Evolutionary conservation across 2,888 invertebrate species (phyloP).

Genomic region (Megalurothrips usitatus): DNA sequence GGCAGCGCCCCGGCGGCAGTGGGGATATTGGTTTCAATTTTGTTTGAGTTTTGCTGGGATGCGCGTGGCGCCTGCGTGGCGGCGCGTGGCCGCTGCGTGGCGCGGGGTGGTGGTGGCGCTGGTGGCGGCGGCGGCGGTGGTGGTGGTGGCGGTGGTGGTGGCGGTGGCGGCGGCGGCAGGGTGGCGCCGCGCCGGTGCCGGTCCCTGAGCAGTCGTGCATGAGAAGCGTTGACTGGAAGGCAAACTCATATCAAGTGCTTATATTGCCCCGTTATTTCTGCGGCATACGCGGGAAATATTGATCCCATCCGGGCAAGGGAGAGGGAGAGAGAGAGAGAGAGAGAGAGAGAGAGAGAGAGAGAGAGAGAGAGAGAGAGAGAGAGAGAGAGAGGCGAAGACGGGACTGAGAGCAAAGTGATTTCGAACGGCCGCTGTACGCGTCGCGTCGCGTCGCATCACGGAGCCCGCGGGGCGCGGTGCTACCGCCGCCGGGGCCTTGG

Average conservation of each 20-base stretch:
- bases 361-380: neutral
- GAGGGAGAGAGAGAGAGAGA: too few relatives aligned
- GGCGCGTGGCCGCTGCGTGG: neutral
- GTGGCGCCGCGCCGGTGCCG: neutral
- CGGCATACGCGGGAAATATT: slow-evolving; percentile 24
- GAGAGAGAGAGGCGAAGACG: too few relatives aligned
- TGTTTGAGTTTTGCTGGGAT: slow-evolving; percentile 3
- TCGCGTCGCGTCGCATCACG: too few relatives aligned
- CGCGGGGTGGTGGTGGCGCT: too few relatives aligned
- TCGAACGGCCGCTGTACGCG: too few relatives aligned
- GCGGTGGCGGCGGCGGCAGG: too few relatives aligned
- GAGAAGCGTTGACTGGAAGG: neutral
- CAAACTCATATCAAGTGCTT: slow-evolving; percentile 22
- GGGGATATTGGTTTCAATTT: slow-evolving; percentile 8
- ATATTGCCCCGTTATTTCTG: slow-evolving; percentile 17
- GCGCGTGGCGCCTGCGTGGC: neutral
- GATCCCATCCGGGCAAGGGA: neutral
- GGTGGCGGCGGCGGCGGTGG: too few relatives aligned
- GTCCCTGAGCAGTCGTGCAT: neutral
- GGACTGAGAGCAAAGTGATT: too few relatives aligned
- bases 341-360: too few relatives aligned
- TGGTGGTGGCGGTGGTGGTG: neutral
- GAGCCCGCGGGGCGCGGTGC: too few relatives aligned
- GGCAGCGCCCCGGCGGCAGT: neutral
- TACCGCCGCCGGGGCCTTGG: too few relatives aligned